Conservation (phyloP, 2,888 invertebrate genomes). For the Cephus runcator region DNA sequence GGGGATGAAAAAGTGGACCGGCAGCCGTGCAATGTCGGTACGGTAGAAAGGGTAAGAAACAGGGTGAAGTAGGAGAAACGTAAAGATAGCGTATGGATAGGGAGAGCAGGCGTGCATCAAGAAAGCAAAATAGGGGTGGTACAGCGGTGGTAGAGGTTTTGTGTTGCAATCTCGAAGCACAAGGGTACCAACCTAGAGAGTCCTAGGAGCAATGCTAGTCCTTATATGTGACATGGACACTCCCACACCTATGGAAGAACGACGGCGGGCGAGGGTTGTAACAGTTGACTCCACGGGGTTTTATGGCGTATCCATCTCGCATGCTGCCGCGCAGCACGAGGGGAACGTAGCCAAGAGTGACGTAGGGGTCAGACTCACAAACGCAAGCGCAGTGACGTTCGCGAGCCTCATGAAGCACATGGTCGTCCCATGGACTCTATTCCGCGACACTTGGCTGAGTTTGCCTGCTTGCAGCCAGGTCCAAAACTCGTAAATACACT, state of each 20-base stretch:
- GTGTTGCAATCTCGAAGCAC: background rate
- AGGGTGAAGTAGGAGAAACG: background rate
- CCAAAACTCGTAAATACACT: constrained; percentile 27
- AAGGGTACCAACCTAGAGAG: background rate
- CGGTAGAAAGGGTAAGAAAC: background rate
- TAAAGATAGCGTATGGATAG: background rate
- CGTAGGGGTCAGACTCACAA: constrained; percentile 54
- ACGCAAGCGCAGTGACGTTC: constrained; percentile 62
- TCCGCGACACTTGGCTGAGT: constrained; percentile 30
- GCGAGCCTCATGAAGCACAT: constrained; percentile 59
- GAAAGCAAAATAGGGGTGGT: background rate
- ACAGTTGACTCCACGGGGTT: constrained; percentile 46
- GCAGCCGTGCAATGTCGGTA: background rate
- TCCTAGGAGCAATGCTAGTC: background rate
- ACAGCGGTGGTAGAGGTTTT: background rate
- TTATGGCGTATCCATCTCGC: constrained; percentile 51
- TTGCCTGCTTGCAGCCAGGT: constrained; percentile 12
- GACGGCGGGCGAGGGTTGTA: constrained; percentile 40
- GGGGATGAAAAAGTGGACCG: background rate
- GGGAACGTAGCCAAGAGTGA: constrained; percentile 42
- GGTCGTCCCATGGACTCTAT: constrained; percentile 45
- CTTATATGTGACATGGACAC: background rate
- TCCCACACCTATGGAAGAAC: constrained; percentile 25
- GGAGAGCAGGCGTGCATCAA: background rate
- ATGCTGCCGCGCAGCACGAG: constrained; percentile 28